A percentile compares a stretch with the other conserved stretches of the same genome.
Conservation (phyloP, 2,113 vertebrate species). For the Tychaedon coryphoeus region DNA sequence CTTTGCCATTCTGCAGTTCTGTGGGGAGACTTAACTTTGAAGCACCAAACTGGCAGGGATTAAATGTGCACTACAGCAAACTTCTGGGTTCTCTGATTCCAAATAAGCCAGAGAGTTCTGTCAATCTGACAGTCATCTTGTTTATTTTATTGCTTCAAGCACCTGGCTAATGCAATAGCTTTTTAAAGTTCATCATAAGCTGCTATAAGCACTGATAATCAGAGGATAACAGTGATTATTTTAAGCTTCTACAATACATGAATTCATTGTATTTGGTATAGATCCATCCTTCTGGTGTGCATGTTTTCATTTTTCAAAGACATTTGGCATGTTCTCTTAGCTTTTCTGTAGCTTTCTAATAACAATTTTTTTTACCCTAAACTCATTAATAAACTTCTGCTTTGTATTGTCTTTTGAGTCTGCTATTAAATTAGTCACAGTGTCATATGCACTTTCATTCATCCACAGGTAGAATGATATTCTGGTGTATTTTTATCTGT, state of each 20-base stretch:
- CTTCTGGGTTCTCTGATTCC: neutral
- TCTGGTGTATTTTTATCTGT: conserved; percentile 54
- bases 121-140: neutral
- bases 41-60: neutral
- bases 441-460: neutral
- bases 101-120: neutral
- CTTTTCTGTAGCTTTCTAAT: neutral
- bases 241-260: neutral
- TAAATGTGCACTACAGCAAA: neutral
- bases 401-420: neutral
- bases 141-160: neutral
- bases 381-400: neutral
- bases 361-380: neutral
- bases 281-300: neutral
- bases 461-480: conserved; percentile 39
- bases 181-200: neutral
- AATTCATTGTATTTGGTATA: neutral
- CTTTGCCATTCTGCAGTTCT: neutral
- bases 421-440: neutral
- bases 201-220: neutral
- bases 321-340: neutral
- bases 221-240: neutral
- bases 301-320: neutral
- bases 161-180: neutral
- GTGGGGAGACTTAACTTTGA: neutral